These are phyloP conservation scores for Cepphus grylle DNA, from an alignment of 2,113 vertebrate genomes.

Conservation along the genomic window DNA sequence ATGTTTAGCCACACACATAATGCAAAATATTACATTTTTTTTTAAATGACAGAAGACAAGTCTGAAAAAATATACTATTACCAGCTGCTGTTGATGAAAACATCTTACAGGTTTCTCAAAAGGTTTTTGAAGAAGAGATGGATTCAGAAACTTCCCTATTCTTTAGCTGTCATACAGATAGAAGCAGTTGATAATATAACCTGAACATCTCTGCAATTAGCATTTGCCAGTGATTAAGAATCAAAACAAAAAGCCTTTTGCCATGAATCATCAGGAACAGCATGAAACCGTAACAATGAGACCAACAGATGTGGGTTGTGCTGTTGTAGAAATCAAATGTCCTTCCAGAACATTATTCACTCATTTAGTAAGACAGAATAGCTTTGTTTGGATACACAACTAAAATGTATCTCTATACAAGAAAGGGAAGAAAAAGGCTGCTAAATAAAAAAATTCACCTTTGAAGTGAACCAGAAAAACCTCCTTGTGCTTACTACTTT, in stretches of 20 bases:
- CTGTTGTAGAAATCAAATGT: not conserved
- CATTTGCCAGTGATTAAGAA: not conserved
- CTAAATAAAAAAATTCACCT: not conserved
- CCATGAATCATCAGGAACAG: slow-evolving; percentile 11
- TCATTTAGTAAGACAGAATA: not conserved
- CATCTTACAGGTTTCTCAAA: not conserved
- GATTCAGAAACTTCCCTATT: not conserved
- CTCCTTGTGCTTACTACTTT: not conserved
- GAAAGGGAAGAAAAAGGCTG: not conserved
- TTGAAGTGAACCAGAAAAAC: not conserved
- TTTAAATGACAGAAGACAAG: not conserved
- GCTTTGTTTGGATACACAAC: not conserved
- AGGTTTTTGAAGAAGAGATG: not conserved
- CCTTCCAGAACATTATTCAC: slow-evolving; percentile 24
- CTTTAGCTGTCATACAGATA: not conserved
- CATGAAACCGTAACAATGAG: not conserved
- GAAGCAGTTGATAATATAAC: not conserved
- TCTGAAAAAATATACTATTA: not conserved
- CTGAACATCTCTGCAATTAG: not conserved
- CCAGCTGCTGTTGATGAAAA: not conserved
- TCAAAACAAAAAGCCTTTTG: not conserved
- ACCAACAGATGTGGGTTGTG: slow-evolving; percentile 1
- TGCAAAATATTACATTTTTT: not conserved
- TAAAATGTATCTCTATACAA: not conserved
- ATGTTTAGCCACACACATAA: not conserved